Percentiles rank a stretch among this genome's conserved stretches.
These are phyloP conservation scores for Acronicta alni DNA, from an alignment of 2,888 invertebrate species.

Conservation along the genomic window DNA sequence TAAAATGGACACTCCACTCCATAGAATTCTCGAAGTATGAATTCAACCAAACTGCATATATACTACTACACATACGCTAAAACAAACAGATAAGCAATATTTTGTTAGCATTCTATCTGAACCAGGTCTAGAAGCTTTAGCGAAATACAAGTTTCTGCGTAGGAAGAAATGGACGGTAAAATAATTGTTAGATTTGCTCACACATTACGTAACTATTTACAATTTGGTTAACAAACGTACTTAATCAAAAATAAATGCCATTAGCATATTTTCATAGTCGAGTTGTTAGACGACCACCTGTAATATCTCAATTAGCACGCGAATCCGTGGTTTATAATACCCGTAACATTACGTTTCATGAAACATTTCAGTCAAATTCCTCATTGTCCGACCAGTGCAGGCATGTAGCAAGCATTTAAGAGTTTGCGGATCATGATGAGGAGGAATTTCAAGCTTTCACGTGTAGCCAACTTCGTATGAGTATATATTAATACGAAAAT, in stretches of 20 bases:
- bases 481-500: constrained; percentile 32
- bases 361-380: constrained; percentile 41
- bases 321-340: constrained; percentile 23
- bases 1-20: too few relatives aligned
- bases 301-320: constrained; percentile 18
- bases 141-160: constrained; percentile 6
- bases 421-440: constrained; percentile 13
- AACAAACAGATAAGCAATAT: too few relatives aligned
- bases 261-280: constrained; percentile 25
- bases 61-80: too few relatives aligned
- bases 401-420: constrained; percentile 7
- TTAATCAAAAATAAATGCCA: constrained; percentile 46
- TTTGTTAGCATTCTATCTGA: too few relatives aligned
- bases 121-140: background rate
- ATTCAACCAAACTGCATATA: too few relatives aligned
- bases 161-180: constrained; percentile 7
- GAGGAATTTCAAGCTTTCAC: constrained; percentile 30
- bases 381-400: constrained; percentile 5
- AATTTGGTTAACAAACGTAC: constrained; percentile 8
- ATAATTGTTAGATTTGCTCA: constrained; percentile 8
- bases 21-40: too few relatives aligned
- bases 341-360: constrained; percentile 19
- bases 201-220: constrained; percentile 27
- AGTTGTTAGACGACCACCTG: constrained; percentile 7
- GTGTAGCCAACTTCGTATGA: background rate